Evolutionary conservation across 2,888 invertebrate species (phyloP), one percentile per base, ranked within the genome.

Genomic region (Heliconius ismenius): DNA sequence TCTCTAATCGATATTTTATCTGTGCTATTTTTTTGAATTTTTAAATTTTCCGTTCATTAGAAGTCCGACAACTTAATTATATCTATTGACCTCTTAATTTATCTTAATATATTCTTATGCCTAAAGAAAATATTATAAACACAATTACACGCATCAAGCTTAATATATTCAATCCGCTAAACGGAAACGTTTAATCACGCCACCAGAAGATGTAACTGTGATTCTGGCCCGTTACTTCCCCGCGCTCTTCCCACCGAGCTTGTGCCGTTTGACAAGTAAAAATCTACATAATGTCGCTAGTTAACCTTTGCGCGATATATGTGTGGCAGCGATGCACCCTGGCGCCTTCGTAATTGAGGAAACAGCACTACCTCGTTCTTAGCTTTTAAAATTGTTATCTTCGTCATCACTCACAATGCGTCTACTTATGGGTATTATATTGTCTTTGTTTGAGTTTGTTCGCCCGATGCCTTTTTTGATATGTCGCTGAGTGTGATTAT

Each of bases 311-410:
- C 86, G 84, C 83, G 86, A 86, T 86, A 87, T 36, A 39, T 60
- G 60, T 88, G 86, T 86, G 86, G n/a, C 60, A 36, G 73, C 87
- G 86, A 89, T 89, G 87, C 86, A 86, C 80, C 85, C 83, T 83
- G 88, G 86, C 87, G 86, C 84, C 86, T 62, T 64, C 68, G 83
- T 87, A 89, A 92, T 91, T 91, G 91, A 90, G 92, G 92, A 92
- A 93, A 89, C 73, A 68, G 64, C 79, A 76, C 79, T 69, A 79
- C 78, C 78, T 80, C 79, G 76, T 77, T 79, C 78, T 79, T 81
- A 78, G 80, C 80, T 80, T 80, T 73, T 76, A 76, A 77, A 77
- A 78, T 77, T 76, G 81, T 81, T 80, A 83, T 82, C 82, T 78
- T 80, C 78, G 82, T 81, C 83, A 82, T 83, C 81, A 79, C 76